Evolutionary conservation across 53 echinoderm and acorn worm species (phyloP), one percentile per base, ranked within the genome.

Genomic region (Luidia sarsii): DNA sequence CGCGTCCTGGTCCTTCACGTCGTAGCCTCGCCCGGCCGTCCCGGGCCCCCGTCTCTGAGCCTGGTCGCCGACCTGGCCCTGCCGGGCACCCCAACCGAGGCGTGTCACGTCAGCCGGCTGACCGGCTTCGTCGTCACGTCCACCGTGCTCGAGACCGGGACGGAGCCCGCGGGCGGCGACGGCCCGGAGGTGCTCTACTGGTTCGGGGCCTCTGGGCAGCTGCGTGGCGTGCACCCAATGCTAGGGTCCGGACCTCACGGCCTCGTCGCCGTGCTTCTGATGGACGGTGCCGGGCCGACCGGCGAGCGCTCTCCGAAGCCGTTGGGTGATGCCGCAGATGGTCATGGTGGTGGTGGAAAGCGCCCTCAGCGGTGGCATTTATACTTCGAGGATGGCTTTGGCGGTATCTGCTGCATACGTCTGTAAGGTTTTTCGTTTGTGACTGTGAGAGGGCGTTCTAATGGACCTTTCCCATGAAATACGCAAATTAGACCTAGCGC

Each of bases 101-200:
- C 54, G 3, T 71, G 72, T 55, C 37, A 46, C 55, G 22, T 71
- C 35, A 52, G 55, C 34, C 53, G 54, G 36, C 20, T 21, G 7
- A 55, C 35, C 18, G 72, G 72, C 3, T 71, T 71, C 28, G 55
- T 71, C 30, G 72, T 71, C 54, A 71, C 72, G 72, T 35, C 72
- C 52, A 55, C 53, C 53, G 55, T 55, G 21, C 14, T 23, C 10
- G 72, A 71, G 13, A 71, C 72, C 7, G n/a, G n/a, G n/a, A n/a
- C n/a, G n/a, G n/a, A n/a, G n/a, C n/a, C n/a, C n/a, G n/a, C n/a
- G n/a, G n/a, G n/a, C n/a, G n/a, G n/a, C n/a, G n/a, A n/a, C n/a
- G n/a, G n/a, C n/a, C n/a, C n/a, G n/a, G 72, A 71, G 72, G 35
- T 71, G 22, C 19, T 71, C 37, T 71, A 71, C 38, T 71, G 72